Evolutionary conservation across 2,113 vertebrate species (phyloP).

Genomic region (Amblyornis subalaris): DNA sequence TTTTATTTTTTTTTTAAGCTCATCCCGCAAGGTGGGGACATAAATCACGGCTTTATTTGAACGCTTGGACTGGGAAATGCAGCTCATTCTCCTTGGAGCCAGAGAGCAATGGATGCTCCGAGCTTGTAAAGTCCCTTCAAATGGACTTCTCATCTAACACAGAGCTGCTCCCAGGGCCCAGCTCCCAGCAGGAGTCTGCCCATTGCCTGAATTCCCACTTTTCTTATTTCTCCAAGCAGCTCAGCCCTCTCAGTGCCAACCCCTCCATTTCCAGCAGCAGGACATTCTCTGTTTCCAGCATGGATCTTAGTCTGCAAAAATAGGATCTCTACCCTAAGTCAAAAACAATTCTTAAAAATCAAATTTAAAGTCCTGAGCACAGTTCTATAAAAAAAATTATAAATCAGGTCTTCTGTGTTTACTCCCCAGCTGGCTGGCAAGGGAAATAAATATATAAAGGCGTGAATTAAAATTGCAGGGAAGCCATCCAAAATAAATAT

Average conservation of each 20-base stretch:
- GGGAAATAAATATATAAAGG: conserved; percentile 46
- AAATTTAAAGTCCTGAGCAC: conserved; percentile 38
- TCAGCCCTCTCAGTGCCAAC: not conserved
- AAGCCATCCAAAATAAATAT: conserved; percentile 72
- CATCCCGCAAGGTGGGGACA: not conserved
- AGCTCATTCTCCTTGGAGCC: not conserved
- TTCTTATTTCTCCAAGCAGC: not conserved
- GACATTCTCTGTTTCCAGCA: not conserved
- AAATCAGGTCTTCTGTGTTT: not conserved
- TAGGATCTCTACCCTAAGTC: not conserved
- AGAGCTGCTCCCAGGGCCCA: not conserved
- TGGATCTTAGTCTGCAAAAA: not conserved
- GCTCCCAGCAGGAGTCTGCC: not conserved
- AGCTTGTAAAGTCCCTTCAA: not conserved
- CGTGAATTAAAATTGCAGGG: conserved; percentile 63
- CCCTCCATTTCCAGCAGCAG: not conserved
- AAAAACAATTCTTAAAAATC: conserved; percentile 50
- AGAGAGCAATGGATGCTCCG: not conserved
- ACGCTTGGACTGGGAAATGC: not conserved
- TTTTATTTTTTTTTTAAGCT: not conserved
- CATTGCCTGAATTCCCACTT: not conserved
- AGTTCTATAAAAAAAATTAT: not conserved
- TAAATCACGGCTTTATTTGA: conserved; percentile 18
- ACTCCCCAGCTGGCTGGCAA: not conserved
- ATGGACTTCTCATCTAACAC: not conserved